phyloP scores from a whole-genome alignment of 1,140 invertebrate species.

The Sipha flava region DNA sequence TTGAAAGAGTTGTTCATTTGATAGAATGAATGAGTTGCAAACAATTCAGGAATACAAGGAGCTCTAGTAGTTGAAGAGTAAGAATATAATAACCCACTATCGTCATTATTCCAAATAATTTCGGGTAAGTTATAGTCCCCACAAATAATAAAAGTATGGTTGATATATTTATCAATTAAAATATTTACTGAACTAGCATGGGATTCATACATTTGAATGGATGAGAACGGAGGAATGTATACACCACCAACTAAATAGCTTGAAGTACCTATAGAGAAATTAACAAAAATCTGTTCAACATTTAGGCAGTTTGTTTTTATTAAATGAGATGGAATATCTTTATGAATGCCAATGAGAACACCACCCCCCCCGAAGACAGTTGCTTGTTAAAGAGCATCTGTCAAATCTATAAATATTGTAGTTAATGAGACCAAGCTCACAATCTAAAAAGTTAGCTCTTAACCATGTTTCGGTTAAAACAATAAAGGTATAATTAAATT shows the following conservation, averaged over 20 bases:
- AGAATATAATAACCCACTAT: neutral
- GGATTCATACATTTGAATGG: too few relatives aligned
- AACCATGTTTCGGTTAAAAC: constrained; percentile 4
- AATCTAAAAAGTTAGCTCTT: neutral
- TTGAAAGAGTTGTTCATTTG: neutral
- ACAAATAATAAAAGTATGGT: too few relatives aligned
- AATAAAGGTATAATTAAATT: neutral
- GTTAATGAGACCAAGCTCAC: neutral
- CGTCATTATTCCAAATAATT: neutral
- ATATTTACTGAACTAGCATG: too few relatives aligned
- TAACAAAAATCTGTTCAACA: neutral
- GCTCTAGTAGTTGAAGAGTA: neutral
- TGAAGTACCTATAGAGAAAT: too few relatives aligned
- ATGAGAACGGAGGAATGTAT: too few relatives aligned
- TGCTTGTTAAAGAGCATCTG: neutral
- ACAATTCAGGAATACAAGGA: neutral
- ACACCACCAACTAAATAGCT: too few relatives aligned
- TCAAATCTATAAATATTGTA: neutral
- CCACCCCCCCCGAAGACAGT: neutral
- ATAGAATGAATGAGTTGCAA: neutral
- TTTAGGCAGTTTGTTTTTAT: neutral
- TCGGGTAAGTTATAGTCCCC: neutral
- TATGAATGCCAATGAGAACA: neutral
- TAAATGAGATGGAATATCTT: neutral
- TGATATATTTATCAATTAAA: neutral